These are phyloP conservation scores for Sebastiscus tertius DNA, from an alignment of 2,797 vertebrate genomes.

Conservation along the genomic window DNA sequence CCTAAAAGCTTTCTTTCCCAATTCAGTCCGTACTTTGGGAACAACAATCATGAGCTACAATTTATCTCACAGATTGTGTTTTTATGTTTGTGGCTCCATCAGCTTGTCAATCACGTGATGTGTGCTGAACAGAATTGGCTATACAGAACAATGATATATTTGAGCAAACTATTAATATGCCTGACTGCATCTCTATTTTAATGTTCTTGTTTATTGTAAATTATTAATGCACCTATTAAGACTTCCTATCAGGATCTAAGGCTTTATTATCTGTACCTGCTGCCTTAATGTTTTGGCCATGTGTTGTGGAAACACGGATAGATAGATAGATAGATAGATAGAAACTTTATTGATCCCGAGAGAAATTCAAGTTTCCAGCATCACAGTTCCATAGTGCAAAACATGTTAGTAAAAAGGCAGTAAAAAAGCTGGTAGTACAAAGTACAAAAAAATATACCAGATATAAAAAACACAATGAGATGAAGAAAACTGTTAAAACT, in stretches of 20 bases:
- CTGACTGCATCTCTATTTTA: neutral
- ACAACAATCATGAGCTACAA: too few species aligned
- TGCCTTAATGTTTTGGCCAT: neutral
- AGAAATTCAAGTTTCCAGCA: too few species aligned
- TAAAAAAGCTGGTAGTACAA: too few species aligned
- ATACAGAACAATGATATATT: neutral
- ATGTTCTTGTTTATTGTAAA: neutral
- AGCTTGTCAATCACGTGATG: neutral
- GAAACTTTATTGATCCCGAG: too few species aligned
- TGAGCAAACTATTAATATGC: neutral
- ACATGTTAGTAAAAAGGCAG: too few species aligned
- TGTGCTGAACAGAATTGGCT: neutral
- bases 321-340: too few species aligned
- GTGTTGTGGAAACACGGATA: neutral
- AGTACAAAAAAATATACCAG: too few species aligned
- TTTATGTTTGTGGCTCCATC: neutral
- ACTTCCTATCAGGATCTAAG: neutral
- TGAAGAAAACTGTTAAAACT: too few species aligned
- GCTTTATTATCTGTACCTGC: neutral
- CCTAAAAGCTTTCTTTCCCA: too few species aligned
- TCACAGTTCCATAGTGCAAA: too few species aligned
- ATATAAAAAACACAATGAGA: too few species aligned
- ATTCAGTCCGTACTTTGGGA: too few species aligned
- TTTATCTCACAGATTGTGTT: neutral
- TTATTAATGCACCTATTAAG: neutral